Evolutionary conservation across 1,140 invertebrate genomes (phyloP).

Genomic region (Wasmannia auropunctata): DNA sequence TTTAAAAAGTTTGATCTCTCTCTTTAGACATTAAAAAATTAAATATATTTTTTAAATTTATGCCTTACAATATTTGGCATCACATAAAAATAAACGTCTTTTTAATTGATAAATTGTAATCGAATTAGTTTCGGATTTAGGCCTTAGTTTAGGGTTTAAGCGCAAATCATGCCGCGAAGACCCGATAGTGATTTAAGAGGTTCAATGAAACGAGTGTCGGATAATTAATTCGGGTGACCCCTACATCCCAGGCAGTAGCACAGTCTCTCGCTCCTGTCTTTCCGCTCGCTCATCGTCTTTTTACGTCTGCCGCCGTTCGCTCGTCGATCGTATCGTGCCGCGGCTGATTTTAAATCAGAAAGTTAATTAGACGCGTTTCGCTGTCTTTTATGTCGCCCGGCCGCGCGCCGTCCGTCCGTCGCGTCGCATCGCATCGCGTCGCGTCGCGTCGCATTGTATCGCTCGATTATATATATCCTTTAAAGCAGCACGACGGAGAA

Average conservation of each 20-base stretch:
- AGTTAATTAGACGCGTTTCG: conserved; percentile 81
- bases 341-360: conserved; percentile 81
- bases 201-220: conserved; percentile 76
- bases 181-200: conserved; percentile 29
- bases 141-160: background rate
- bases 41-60: too few relatives aligned
- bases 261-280: conserved; percentile 12
- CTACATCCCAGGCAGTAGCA: conserved; percentile 63
- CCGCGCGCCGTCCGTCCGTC: conserved; percentile 29
- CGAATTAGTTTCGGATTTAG: background rate
- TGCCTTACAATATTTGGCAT: too few relatives aligned
- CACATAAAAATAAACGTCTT: background rate
- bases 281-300: conserved; percentile 16
- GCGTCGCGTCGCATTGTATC: background rate
- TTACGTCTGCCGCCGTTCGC: conserved; percentile 41
- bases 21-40: too few relatives aligned
- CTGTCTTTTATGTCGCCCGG: conserved; percentile 75
- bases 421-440: conserved; percentile 4
- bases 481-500: conserved; percentile 32
- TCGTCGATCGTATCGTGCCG: conserved; percentile 77
- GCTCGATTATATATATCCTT: conserved; percentile 32
- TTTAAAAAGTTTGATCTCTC: background rate
- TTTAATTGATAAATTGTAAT: background rate
- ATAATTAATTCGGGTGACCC: conserved; percentile 80
- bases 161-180: conserved; percentile 53